Conservation (phyloP, 1,140 invertebrate species). For the Andricus grossulariae region DNA sequence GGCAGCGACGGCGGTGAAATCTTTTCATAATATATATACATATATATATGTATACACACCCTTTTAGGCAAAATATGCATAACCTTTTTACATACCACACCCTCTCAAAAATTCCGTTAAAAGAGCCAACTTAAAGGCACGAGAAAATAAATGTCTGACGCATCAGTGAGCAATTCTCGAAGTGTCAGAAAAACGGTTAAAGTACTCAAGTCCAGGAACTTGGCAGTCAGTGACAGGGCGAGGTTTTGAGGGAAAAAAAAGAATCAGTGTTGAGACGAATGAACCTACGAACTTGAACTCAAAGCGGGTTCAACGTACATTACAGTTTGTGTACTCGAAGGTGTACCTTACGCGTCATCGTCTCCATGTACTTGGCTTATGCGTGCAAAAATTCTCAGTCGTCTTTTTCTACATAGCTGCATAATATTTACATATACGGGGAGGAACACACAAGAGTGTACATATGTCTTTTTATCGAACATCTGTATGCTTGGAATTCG, state of each 20-base stretch:
- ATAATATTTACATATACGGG: constrained; percentile 58
- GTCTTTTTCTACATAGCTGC: constrained; percentile 60
- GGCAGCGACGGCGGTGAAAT: too few species aligned
- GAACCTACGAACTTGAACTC: constrained; percentile 60
- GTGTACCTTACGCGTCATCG: constrained; percentile 58
- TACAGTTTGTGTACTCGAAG: constrained; percentile 59
- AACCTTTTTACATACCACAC: too few species aligned
- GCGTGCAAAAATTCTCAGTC: constrained; percentile 56
- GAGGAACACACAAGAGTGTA: constrained; percentile 50
- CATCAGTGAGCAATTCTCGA: too few species aligned
- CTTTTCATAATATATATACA: too few species aligned
- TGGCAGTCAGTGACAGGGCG: not conserved
- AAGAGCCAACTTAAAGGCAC: too few species aligned
- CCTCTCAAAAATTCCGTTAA: too few species aligned
- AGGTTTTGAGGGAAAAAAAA: not conserved
- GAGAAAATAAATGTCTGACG: too few species aligned
- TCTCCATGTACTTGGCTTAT: constrained; percentile 53
- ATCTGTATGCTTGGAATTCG: constrained; percentile 60
- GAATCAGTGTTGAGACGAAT: constrained; percentile 30
- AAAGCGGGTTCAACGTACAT: constrained; percentile 58
- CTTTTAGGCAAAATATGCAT: too few species aligned
- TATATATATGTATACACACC: too few species aligned
- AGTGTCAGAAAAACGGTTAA: not conserved
- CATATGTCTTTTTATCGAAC: constrained; percentile 59
- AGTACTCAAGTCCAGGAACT: not conserved